Evolutionary conservation across 2,888 invertebrate genomes (phyloP).

Genomic region (Lochmaea crataegi): DNA sequence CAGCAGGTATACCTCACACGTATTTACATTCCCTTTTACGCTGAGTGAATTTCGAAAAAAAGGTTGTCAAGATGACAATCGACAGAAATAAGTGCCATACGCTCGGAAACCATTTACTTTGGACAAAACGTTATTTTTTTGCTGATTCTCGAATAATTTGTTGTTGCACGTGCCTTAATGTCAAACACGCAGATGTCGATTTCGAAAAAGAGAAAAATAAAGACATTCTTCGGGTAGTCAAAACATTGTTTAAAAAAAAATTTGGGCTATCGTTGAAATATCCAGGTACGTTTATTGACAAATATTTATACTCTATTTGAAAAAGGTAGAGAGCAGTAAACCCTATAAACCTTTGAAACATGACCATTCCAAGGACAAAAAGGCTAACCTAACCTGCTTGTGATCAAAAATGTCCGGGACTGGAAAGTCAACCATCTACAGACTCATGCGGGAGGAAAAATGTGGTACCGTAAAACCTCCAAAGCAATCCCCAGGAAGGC

Average conservation of each 20-base stretch:
- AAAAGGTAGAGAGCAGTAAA: no score
- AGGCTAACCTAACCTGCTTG: no score
- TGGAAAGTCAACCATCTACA: no score
- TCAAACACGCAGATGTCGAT: constrained; percentile 8
- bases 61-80: constrained; percentile 50
- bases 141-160: constrained; percentile 31
- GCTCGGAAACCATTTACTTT: constrained; percentile 26
- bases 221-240: background rate
- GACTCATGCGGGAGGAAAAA: no score
- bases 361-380: no score
- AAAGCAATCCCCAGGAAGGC: no score
- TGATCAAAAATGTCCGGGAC: no score
- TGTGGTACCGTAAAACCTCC: no score
- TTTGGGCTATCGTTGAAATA: background rate
- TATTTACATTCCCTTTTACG: constrained; percentile 49
- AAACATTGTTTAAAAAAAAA: background rate
- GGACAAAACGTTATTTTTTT: constrained; percentile 35
- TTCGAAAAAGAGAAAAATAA: background rate
- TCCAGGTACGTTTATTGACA: no score
- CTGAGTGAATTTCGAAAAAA: constrained; percentile 44
- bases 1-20: constrained; percentile 43
- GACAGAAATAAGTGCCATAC: constrained; percentile 33
- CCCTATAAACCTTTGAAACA: no score
- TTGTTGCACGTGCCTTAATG: constrained; percentile 38
- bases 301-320: no score